Base-by-base conservation (phyloP, 2,113 vertebrate species). In the Nicator chloris region DNA sequence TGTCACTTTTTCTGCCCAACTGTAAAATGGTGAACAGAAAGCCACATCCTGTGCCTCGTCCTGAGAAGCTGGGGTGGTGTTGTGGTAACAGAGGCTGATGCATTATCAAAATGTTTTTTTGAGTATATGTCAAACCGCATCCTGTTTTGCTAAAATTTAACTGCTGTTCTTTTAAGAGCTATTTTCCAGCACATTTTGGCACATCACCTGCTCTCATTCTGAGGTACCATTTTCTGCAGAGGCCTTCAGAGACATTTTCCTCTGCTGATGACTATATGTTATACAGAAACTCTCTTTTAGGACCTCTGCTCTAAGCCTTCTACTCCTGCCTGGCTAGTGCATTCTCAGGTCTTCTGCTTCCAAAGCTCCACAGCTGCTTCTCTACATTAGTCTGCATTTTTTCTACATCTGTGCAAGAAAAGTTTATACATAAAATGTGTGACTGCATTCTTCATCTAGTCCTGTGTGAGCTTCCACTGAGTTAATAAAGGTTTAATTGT, bases 101-200 rank as follows among this genome's bases (percentile, higher is more conserved):
- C 5, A 1, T 12, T 65, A 71, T 30, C 60, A 61, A 75, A 89
- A 71, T 18, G 13, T 0, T 9, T 79, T 76, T 95, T 82, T 93
- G 82, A 82, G 87, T 91, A 90, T 97, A 98, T 97, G 97, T 95
- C 96, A 98, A 92, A 82, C 98, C 97, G 2, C 98, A 98, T 98
- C 98, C 98, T 98, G 98, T 98, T 98, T 96, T 98, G 85, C 59
- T 72, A 69, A 83, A 86, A 86, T 33, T 86, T 68, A 92, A 33
- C 78, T 57, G 69, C 42, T 89, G 11, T 89, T 94, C 61, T 35
- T 49, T 70, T 91, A 80, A 85, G n/a, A 71, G 4, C 31, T 44
- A 66, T 40, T 77, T 82, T 71, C 75, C 70, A 90, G 19, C 27
- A 10, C 15, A 39, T 49, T 66, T 86, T 82, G 45, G 14, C 10